These are phyloP conservation scores for Chirona hameri DNA, from an alignment of 2,888 invertebrate genomes.

Conservation along the genomic window DNA sequence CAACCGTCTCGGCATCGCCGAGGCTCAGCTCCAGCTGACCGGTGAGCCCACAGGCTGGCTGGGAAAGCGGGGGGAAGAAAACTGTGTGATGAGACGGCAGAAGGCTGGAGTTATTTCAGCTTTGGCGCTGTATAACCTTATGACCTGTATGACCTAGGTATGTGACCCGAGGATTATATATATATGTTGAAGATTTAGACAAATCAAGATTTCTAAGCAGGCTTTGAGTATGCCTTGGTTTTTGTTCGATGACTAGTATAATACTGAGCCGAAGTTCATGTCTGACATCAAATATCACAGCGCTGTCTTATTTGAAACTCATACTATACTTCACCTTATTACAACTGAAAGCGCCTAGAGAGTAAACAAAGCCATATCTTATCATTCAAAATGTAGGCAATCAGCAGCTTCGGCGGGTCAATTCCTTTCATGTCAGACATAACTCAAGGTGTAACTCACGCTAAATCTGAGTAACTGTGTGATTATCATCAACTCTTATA, in stretches of 20 bases:
- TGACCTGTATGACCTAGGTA: not conserved
- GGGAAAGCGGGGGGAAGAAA: not conserved
- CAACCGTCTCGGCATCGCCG: conserved; percentile 79
- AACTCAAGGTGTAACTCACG: not conserved
- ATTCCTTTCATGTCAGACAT: not conserved
- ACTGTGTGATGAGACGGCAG: not conserved
- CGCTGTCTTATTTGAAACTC: not conserved
- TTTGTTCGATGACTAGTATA: too few relatives aligned
- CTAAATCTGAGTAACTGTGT: too few relatives aligned
- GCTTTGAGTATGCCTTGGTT: too few relatives aligned
- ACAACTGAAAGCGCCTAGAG: too few relatives aligned
- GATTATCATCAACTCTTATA: too few relatives aligned
- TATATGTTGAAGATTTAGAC: too few relatives aligned
- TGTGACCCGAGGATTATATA: too few relatives aligned
- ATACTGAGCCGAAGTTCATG: too few relatives aligned
- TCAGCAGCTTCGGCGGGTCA: not conserved
- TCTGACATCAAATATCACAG: too few relatives aligned
- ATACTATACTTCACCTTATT: too few relatives aligned
- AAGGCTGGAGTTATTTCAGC: conserved; percentile 37
- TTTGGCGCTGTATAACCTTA: not conserved
- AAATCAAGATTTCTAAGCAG: too few relatives aligned
- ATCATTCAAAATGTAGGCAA: not conserved
- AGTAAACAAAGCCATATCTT: too few relatives aligned
- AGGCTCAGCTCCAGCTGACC: conserved; percentile 75
- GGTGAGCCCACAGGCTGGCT: conserved; percentile 55